Percentiles rank a stretch among this genome's conserved stretches.
Evolutionary conservation across 1,140 invertebrate species (phyloP).

Genomic region (Drosophila insularis): DNA sequence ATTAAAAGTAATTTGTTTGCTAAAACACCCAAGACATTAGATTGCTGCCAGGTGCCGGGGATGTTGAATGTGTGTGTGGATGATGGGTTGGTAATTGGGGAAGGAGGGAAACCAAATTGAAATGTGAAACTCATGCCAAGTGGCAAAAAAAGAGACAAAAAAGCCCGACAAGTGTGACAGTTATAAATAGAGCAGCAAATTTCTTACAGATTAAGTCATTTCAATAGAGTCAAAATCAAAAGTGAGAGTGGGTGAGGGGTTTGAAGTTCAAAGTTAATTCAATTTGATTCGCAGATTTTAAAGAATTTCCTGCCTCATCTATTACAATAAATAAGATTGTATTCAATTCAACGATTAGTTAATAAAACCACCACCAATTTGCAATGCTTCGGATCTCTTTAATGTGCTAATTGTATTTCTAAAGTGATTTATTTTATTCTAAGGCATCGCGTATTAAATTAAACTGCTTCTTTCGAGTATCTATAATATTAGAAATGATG

Average conservation of each 20-base stretch:
- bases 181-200: slow-evolving; percentile 65
- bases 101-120: slow-evolving; percentile 41
- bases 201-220: slow-evolving; percentile 4
- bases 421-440: no score
- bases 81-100: not conserved
- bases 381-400: no score
- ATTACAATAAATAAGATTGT: no score
- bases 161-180: slow-evolving; percentile 49
- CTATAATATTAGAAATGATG: no score
- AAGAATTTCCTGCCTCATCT: no score
- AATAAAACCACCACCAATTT: no score
- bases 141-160: slow-evolving; percentile 36
- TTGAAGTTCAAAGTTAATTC: not conserved
- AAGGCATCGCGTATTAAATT: no score
- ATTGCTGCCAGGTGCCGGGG: not conserved
- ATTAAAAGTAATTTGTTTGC: slow-evolving; percentile 81
- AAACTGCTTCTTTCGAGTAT: no score
- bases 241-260: not conserved
- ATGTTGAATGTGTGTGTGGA: not conserved
- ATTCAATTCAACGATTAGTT: no score
- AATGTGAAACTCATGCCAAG: slow-evolving; percentile 77
- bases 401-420: no score
- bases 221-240: slow-evolving; percentile 7
- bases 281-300: not conserved
- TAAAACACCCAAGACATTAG: slow-evolving; percentile 72